A percentile compares a stretch with the other conserved stretches of the same genome.
Conservation (phyloP, 2,113 vertebrate genomes). For the Jacana jacana region DNA sequence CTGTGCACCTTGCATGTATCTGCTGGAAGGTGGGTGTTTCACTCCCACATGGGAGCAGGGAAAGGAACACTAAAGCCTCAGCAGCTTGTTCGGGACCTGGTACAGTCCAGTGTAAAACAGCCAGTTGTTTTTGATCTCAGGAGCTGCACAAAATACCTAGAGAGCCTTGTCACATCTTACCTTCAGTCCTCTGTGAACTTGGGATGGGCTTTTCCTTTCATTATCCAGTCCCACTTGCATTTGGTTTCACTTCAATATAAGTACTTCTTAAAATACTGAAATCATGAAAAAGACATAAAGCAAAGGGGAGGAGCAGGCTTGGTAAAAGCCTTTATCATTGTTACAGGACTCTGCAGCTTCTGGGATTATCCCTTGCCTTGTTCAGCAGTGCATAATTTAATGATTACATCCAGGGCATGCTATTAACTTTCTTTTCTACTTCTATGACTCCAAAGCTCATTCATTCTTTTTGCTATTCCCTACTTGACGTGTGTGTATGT, state of each 20-base stretch:
- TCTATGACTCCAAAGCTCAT: constrained; percentile 33
- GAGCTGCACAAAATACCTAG: not conserved
- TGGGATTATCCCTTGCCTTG: constrained; percentile 42
- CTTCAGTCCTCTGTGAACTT: not conserved
- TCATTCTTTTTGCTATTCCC: constrained; percentile 44
- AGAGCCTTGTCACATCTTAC: not conserved
- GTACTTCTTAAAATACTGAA: constrained; percentile 2
- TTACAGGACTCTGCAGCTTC: constrained; percentile 3
- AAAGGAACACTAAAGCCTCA: not conserved
- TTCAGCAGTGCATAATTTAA: constrained; percentile 48
- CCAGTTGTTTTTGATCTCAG: not conserved
- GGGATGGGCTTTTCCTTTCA: not conserved
- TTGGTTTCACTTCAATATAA: not conserved
- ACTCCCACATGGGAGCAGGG: not conserved
- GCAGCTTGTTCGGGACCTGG: not conserved
- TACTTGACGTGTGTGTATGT: not conserved
- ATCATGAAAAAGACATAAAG: constrained; percentile 8
- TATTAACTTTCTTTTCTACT: constrained; percentile 64
- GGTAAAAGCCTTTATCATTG: not conserved
- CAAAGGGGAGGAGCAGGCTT: not conserved
- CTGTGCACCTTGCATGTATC: not conserved
- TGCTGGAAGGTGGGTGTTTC: not conserved
- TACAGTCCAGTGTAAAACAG: not conserved
- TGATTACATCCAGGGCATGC: constrained; percentile 24
- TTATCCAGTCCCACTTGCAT: not conserved